Conservation (phyloP, 2,113 vertebrate species). For the Neotragus pygmaeus region DNA sequence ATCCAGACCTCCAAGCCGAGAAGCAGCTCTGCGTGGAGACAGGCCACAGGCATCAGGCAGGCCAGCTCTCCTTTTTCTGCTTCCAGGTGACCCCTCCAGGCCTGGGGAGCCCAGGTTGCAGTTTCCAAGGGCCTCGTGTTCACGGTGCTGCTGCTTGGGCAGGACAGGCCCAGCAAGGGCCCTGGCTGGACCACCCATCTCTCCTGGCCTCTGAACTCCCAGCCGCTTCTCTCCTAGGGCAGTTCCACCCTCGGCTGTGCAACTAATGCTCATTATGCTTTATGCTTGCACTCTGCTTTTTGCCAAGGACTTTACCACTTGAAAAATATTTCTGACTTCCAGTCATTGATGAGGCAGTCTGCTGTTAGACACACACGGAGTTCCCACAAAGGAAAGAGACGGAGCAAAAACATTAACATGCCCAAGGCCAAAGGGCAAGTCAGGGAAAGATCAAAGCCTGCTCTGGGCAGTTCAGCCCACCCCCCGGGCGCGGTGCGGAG, state of each 20-base stretch:
- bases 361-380: background rate
- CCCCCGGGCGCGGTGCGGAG: background rate
- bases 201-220: background rate
- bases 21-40: background rate
- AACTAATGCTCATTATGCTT: background rate
- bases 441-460: background rate
- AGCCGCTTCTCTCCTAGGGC: background rate
- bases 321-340: background rate
- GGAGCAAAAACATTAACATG: background rate
- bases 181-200: background rate
- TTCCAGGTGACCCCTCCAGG: background rate
- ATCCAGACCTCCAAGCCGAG: background rate
- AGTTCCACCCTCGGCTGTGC: background rate
- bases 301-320: conserved; percentile 25
- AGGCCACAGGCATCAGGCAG: background rate
- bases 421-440: background rate
- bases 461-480: too few species aligned
- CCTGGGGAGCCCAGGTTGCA: background rate
- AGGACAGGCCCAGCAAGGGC: background rate
- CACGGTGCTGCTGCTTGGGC: background rate
- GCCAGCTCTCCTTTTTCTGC: background rate
- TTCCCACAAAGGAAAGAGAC: background rate
- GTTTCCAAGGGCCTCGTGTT: background rate
- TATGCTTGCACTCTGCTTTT: background rate
- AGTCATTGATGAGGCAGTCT: background rate